Conservation (phyloP, 2,113 vertebrate genomes). For the Pangasianodon gigas region DNA sequence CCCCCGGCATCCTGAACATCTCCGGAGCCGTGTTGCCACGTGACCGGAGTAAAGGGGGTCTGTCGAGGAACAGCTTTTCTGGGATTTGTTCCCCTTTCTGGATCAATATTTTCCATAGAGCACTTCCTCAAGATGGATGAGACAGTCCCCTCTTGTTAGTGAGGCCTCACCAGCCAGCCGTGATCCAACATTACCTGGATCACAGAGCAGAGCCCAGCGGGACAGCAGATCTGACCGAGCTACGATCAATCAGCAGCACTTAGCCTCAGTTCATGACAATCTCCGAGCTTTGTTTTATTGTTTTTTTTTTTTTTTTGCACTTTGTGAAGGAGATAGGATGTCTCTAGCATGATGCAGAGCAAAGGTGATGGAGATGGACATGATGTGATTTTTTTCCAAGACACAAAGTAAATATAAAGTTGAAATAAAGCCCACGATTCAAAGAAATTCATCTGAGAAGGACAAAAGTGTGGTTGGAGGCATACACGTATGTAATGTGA, state of each 20-base stretch:
- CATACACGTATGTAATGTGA: not conserved
- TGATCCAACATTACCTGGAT: conserved; percentile 74
- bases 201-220: conserved; percentile 65
- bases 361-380: not conserved
- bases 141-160: conserved; percentile 63
- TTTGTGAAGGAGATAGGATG: not conserved
- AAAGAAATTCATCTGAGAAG: not conserved
- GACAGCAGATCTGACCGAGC: conserved; percentile 17
- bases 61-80: conserved; percentile 59
- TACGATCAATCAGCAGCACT: conserved; percentile 44
- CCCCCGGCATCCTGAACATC: conserved; percentile 10
- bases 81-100: conserved; percentile 35
- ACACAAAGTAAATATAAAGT: not conserved
- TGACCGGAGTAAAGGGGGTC: conserved; percentile 47
- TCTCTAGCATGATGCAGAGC: not conserved
- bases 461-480: not conserved
- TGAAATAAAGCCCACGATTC: not conserved
- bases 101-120: conserved; percentile 70
- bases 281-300: conserved; percentile 39
- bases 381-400: not conserved
- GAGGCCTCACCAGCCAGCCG: conserved; percentile 51
- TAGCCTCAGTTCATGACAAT: conserved; percentile 33
- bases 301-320: not conserved
- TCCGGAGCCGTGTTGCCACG: conserved; percentile 59
- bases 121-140: conserved; percentile 70